Evolutionary conservation across 2,888 invertebrate species (phyloP).

Genomic region (Lepetodrilus schrolli): DNA sequence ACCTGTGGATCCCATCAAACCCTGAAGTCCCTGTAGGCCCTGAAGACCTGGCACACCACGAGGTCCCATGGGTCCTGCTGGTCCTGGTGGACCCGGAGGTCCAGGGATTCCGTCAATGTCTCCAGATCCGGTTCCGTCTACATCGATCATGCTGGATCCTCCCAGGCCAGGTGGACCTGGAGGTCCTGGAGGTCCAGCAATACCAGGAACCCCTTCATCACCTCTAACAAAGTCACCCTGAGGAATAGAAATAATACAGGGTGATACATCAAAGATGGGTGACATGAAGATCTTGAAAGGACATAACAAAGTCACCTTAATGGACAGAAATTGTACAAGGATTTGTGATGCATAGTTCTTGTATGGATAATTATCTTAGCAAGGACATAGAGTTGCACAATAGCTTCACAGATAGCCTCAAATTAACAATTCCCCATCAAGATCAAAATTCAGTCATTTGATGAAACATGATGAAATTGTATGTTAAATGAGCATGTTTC

Average conservation of each 20-base stretch:
- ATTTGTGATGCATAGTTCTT: too few species aligned
- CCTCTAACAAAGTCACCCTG: slow-evolving; percentile 42
- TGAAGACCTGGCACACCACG: slow-evolving; percentile 19
- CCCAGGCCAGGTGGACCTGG: slow-evolving; percentile 39
- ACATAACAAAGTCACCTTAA: too few species aligned
- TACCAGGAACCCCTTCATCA: slow-evolving; percentile 44
- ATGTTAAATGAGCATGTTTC: too few species aligned
- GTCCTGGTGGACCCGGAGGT: slow-evolving; percentile 41
- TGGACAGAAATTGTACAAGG: too few species aligned
- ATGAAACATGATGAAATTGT: too few species aligned
- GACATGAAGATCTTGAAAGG: not conserved
- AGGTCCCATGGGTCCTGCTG: slow-evolving; percentile 46
- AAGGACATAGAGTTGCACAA: too few species aligned
- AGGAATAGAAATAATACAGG: not conserved
- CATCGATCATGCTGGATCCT: not conserved
- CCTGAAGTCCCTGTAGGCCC: not conserved
- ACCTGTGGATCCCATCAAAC: not conserved
- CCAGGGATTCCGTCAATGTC: slow-evolving; percentile 35
- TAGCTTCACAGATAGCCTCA: too few species aligned
- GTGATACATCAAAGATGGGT: not conserved
- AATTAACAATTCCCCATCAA: too few species aligned
- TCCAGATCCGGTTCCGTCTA: slow-evolving; percentile 30
- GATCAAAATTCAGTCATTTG: too few species aligned
- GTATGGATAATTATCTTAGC: too few species aligned
- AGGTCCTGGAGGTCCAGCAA: slow-evolving; percentile 42